phyloP scores from a whole-genome alignment of 2,797 vertebrate species.

The Nannoperca obscura region DNA sequence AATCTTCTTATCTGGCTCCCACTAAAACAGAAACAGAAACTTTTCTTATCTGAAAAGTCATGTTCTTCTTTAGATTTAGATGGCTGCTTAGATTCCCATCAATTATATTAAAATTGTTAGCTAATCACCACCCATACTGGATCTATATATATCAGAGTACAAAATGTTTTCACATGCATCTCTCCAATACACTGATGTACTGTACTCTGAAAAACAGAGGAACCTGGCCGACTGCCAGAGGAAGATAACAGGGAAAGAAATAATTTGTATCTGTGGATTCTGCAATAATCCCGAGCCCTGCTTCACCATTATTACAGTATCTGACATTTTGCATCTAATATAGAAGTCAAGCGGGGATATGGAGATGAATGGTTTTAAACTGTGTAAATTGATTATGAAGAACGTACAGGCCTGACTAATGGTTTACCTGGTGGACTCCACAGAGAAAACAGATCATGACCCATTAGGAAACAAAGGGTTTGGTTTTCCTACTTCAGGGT shows the following conservation, averaged over 20 bases:
- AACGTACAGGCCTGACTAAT: slow-evolving; percentile 61
- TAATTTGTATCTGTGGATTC: slow-evolving; percentile 70
- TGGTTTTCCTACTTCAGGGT: slow-evolving; percentile 58
- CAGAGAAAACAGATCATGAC: slow-evolving; percentile 69
- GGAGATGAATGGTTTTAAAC: slow-evolving; percentile 70
- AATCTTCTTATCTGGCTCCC: not conserved
- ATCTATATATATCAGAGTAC: slow-evolving; percentile 35
- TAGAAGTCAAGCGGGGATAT: slow-evolving; percentile 67
- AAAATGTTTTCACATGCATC: slow-evolving; percentile 49
- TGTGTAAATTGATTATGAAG: slow-evolving; percentile 72
- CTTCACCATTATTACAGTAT: slow-evolving; percentile 68
- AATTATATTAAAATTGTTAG: slow-evolving; percentile 20
- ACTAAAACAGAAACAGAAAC: not conserved
- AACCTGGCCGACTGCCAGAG: slow-evolving; percentile 58
- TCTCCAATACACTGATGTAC: slow-evolving; percentile 34
- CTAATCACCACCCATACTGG: slow-evolving; percentile 29
- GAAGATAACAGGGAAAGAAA: slow-evolving; percentile 63
- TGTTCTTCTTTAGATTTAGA: not conserved
- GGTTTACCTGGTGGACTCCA: slow-evolving; percentile 66
- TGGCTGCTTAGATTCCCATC: not conserved
- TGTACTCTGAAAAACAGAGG: slow-evolving; percentile 35
- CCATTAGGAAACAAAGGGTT: slow-evolving; percentile 71
- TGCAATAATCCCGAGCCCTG: slow-evolving; percentile 67
- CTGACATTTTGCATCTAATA: slow-evolving; percentile 78
- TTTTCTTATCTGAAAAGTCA: not conserved